Evolutionary conservation across 2,888 invertebrate genomes (phyloP).

Genomic region (Scaptomyza flava): DNA sequence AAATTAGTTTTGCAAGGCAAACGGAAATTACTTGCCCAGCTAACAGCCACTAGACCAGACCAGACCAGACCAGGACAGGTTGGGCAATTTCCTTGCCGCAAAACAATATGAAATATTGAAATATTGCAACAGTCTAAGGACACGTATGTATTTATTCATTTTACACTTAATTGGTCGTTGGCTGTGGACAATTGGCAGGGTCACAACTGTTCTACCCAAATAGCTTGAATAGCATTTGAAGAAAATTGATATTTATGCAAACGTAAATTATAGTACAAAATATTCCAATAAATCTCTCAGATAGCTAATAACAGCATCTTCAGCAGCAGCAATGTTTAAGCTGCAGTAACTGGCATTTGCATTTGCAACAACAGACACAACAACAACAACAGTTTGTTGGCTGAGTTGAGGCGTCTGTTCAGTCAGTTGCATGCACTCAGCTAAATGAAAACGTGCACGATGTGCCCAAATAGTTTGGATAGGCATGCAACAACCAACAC

Average conservation of each 20-base stretch:
- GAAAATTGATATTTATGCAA: conserved; percentile 42
- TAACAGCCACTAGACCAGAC: conserved; percentile 1
- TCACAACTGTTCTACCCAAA: conserved; percentile 8
- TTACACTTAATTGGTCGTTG: conserved; percentile 28
- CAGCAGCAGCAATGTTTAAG: conserved; percentile 28
- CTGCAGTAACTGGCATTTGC: conserved; percentile 43
- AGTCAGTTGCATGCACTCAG: conserved; percentile 72
- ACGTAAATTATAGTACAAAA: conserved; percentile 37
- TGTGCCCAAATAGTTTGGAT: conserved; percentile 69
- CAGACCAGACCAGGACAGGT: conserved; percentile 5
- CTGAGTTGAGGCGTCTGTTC: conserved; percentile 24
- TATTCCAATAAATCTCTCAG: conserved; percentile 62
- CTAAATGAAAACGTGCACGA: conserved; percentile 77
- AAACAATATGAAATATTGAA: conserved; percentile 53
- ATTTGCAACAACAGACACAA: conserved; percentile 33
- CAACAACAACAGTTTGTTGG: conserved; percentile 6
- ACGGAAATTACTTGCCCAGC: conserved; percentile 40
- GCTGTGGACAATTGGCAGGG: conserved; percentile 17
- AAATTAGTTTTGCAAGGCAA: conserved; percentile 49
- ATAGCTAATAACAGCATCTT: conserved; percentile 13
- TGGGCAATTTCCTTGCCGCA: conserved; percentile 30
- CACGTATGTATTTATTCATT: conserved; percentile 5
- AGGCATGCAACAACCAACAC: conserved; percentile 50
- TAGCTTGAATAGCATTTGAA: conserved; percentile 7
- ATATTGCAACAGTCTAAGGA: conserved; percentile 23